These are phyloP conservation scores for Mylabris sibirica DNA, from an alignment of 2,888 invertebrate genomes.

Conservation along the genomic window DNA sequence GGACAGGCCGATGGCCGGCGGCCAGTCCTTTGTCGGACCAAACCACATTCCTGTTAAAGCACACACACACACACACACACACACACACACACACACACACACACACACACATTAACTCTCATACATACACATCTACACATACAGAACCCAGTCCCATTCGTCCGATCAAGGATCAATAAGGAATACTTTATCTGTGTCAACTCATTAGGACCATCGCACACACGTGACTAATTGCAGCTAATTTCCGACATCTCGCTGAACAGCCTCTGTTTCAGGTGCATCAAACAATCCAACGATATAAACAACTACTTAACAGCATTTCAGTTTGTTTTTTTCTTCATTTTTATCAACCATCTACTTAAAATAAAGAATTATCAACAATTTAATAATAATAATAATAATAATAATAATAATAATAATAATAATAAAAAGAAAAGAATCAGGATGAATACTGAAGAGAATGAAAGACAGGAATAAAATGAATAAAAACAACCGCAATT, in stretches of 20 bases:
- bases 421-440: not conserved
- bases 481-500: not conserved
- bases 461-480: not conserved
- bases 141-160: conserved; percentile 37
- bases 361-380: not conserved
- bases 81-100: not conserved
- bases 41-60: conserved; percentile 37
- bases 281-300: not conserved
- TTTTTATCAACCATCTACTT: not conserved
- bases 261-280: conserved; percentile 5
- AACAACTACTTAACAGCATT: not conserved
- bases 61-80: not conserved
- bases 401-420: not conserved
- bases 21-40: conserved; percentile 42
- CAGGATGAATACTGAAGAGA: not conserved
- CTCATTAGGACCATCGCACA: conserved; percentile 52
- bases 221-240: conserved; percentile 53
- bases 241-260: conserved; percentile 39
- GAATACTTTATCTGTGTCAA: conserved; percentile 56
- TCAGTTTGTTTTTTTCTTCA: not conserved
- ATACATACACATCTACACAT: too few species aligned
- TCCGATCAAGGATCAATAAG: conserved; percentile 54
- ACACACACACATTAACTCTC: too few species aligned
- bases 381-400: not conserved
- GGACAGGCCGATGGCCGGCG: conserved; percentile 21